These are phyloP conservation scores for Muscicapa comitata DNA, from an alignment of 2,797 vertebrate genomes.

Conservation along the genomic window DNA sequence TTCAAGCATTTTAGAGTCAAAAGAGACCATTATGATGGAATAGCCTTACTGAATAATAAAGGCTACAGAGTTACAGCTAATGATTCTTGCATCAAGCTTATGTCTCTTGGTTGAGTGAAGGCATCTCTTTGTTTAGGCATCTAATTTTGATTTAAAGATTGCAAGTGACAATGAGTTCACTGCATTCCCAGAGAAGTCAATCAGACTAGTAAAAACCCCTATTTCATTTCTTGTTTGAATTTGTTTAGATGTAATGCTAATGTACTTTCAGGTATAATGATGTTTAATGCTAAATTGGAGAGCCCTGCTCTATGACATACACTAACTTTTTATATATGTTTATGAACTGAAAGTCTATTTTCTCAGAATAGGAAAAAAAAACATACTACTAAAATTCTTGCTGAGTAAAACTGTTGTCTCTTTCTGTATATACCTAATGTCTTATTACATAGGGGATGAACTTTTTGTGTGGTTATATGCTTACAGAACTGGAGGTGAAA, in stretches of 20 bases:
- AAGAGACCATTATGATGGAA: neutral
- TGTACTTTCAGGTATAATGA: neutral
- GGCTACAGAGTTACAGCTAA: neutral
- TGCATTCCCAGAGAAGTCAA: neutral
- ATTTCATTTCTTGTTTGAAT: neutral
- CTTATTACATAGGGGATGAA: neutral
- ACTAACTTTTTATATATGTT: neutral
- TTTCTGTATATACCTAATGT: neutral
- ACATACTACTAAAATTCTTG: neutral
- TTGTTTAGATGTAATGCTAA: neutral
- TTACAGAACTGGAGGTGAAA: neutral
- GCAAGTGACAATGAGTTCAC: neutral
- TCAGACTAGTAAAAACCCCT: neutral
- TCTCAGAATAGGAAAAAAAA: slow-evolving; percentile 29
- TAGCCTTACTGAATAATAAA: neutral
- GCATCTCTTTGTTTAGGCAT: neutral
- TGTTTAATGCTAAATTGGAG: neutral
- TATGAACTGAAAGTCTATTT: neutral
- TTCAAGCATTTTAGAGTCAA: slow-evolving; percentile 3
- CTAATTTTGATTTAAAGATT: neutral
- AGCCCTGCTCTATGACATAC: neutral
- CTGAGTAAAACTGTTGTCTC: neutral
- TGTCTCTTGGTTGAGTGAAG: neutral
- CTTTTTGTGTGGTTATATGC: neutral
- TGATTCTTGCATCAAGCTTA: neutral